Evolutionary conservation across 2,113 vertebrate genomes (phyloP), one percentile per base, ranked within the genome.

Genomic region (Syngnathus typhle): DNA sequence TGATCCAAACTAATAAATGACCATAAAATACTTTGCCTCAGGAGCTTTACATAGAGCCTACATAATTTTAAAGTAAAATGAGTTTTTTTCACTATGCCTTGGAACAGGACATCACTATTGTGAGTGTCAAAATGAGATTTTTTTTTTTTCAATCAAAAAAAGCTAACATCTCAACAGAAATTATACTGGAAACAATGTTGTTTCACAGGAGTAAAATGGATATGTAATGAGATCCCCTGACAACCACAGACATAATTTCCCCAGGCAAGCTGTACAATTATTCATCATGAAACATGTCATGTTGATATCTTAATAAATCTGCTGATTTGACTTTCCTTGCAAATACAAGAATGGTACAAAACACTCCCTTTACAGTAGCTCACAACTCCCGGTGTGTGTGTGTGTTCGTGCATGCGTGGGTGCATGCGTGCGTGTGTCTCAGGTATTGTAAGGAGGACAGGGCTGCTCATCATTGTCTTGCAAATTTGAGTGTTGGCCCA

Each of bases 251-350:
- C 64, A 51, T 51, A 38, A 65, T 75, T 63, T 62, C 43, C 60
- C 56, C 27, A 58, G 41, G 62, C 41, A 44, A 2, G 1, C 23
- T 38, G 67, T 60, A 23, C 32, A 74, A 55, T 23, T 19, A 72
- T 59, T 80, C 61, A 73, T 69, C 65, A 37, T 69, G 59, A 56
- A 51, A 44, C 19, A 41, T 37, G 46, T 62, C 46, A 18, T 62
- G 54, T 59, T 69, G 66, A 78, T 75, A 65, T 65, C 65, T 69
- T 69, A 64, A 80, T 81, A 75, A 69, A 61, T 72, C 21, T 8
- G 62, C 71, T 68, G 69, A 73, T 75, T 27, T 72, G 19, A 69
- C 51, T 75, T 43, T 36, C 60, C 55, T 54, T 65, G 55, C 64
- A 39, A 44, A 69, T 9, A 21, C 44, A 71, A 75, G 70, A 77